Percentiles rank a stretch among this genome's conserved stretches.
These are phyloP conservation scores for Tachuris rubrigastra DNA, from an alignment of 2,113 vertebrate genomes.

Conservation along the genomic window DNA sequence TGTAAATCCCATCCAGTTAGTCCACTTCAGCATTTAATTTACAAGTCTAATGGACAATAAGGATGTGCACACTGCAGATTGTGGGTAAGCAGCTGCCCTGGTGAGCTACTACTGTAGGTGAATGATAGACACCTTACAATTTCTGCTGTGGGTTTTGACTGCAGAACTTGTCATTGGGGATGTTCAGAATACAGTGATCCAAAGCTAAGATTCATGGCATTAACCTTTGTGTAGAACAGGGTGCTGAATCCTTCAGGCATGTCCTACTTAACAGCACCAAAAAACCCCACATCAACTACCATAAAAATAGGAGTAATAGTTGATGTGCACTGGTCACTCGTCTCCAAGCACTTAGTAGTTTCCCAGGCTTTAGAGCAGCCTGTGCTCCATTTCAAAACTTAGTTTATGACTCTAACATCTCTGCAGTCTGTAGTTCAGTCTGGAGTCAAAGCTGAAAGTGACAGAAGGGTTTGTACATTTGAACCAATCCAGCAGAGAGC, in stretches of 20 bases:
- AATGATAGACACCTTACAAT: neutral
- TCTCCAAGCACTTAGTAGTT: neutral
- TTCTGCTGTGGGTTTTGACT: neutral
- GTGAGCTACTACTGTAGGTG: neutral
- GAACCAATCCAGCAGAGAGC: neutral
- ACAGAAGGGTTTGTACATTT: neutral
- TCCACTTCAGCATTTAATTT: constrained; percentile 29
- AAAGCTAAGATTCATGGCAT: neutral
- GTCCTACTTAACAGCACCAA: neutral
- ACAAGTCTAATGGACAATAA: constrained; percentile 12
- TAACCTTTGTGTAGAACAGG: neutral
- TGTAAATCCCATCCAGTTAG: constrained; percentile 29
- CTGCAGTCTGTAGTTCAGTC: neutral
- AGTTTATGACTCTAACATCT: neutral
- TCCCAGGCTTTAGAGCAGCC: neutral
- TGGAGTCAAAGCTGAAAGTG: neutral
- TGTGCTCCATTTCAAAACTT: neutral
- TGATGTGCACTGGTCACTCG: neutral
- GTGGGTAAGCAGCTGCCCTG: neutral
- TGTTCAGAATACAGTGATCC: neutral
- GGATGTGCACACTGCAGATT: neutral
- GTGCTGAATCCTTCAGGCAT: neutral
- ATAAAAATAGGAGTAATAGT: neutral
- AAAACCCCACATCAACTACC: neutral
- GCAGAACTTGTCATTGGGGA: neutral